Conservation (phyloP, 2,888 invertebrate species). For the Heliconius ismenius region DNA sequence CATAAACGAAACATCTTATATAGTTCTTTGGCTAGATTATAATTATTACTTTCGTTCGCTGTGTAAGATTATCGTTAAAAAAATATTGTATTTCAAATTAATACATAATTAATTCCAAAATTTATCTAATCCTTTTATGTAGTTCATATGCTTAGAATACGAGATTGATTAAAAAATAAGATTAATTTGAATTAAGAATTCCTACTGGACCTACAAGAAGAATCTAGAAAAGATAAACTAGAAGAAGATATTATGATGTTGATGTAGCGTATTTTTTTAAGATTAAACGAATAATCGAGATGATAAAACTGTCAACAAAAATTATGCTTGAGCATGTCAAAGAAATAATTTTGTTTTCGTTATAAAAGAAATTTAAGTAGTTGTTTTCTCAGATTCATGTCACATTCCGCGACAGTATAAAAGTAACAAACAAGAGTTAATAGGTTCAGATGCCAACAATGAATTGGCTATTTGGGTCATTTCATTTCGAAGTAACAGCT, state of each 20-base stretch:
- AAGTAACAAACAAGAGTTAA: slow-evolving; percentile 24
- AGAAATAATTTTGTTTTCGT: slow-evolving; percentile 13
- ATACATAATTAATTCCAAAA: no score
- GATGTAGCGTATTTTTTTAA: background rate
- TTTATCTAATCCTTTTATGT: background rate
- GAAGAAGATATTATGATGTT: background rate
- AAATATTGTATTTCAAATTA: no score
- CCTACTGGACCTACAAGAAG: background rate
- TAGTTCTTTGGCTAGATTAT: no score
- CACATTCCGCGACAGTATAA: slow-evolving; percentile 12
- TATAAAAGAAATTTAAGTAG: slow-evolving; percentile 6
- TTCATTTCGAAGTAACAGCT: slow-evolving; percentile 19
- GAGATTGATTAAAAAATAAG: background rate
- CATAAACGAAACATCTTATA: background rate
- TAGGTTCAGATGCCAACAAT: slow-evolving; percentile 25
- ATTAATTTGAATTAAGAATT: background rate
- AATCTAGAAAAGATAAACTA: background rate
- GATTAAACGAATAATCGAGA: background rate
- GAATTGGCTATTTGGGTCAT: slow-evolving; percentile 28
- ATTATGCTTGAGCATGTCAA: background rate
- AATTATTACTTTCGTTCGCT: no score
- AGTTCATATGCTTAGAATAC: background rate
- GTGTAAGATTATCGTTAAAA: no score
- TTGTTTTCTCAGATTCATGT: background rate
- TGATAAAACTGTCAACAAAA: slow-evolving; percentile 6